Evolutionary conservation across 2,113 vertebrate species (phyloP).

Genomic region (Mystacornis crossleyi): DNA sequence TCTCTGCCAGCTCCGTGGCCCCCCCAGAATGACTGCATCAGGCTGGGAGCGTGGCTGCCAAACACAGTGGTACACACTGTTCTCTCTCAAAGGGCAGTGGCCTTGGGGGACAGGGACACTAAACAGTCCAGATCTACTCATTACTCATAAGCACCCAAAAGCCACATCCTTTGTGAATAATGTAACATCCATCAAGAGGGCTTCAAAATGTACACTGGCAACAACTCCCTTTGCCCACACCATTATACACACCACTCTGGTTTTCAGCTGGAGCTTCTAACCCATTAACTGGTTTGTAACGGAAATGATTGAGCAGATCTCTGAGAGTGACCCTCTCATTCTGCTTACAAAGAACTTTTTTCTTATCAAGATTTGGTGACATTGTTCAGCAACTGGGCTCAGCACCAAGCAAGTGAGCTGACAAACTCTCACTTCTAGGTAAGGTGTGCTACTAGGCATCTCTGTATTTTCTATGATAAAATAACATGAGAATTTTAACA

Average conservation of each 20-base stretch:
- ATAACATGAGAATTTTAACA: neutral
- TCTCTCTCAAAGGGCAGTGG: slow-evolving; percentile 53
- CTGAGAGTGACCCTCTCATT: neutral
- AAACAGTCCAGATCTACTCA: neutral
- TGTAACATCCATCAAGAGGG: neutral
- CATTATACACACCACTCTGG: neutral
- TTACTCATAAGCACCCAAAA: slow-evolving; percentile 1
- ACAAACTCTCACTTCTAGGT: neutral
- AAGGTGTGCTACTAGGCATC: neutral
- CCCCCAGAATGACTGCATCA: slow-evolving; percentile 40
- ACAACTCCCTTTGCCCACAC: neutral
- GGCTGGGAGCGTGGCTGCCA: slow-evolving; percentile 42
- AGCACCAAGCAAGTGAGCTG: neutral
- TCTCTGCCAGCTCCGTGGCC: slow-evolving; percentile 23
- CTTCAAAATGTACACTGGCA: neutral
- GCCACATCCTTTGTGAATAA: neutral
- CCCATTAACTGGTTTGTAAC: neutral
- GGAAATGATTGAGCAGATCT: neutral
- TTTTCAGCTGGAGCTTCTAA: neutral
- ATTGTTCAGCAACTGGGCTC: neutral
- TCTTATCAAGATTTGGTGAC: neutral
- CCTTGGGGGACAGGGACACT: slow-evolving; percentile 28
- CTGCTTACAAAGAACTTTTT: neutral
- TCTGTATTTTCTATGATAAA: neutral
- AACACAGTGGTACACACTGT: slow-evolving; percentile 23